Base-by-base conservation (phyloP, 2,888 invertebrate genomes). In the Nomada ferruginata region DNA sequence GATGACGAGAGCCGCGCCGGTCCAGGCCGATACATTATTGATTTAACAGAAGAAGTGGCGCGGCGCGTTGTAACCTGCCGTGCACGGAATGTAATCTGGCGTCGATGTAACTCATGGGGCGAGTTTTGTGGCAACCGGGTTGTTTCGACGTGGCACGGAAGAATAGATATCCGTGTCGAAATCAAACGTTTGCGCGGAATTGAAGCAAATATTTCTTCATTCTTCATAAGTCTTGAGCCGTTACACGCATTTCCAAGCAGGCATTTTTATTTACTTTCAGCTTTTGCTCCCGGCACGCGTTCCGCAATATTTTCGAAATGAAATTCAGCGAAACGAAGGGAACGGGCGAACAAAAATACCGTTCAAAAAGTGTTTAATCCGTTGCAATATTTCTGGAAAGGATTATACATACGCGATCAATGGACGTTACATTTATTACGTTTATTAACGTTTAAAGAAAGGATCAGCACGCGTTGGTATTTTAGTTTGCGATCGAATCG, bases 41-140 rank as follows among this genome's bases (percentile, higher is more conserved):
- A 83, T 83, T 72, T 53, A 76, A 72, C 72, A n/a, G 70, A 71
- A 65, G 65, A 70, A 60, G 50, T 52, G 81, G 44, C 63, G 20
- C 53, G 44, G 11, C 59, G 36, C 60, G 69, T 50, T 72, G 75
- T 72, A 76, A 64, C 52, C 47, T 23, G 42, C 72, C 76, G 71
- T 15, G 63, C 63, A 53, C 55, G 75, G 20, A 70, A 69, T 57
- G 64, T 76, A 81, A 82, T 76, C 72, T 60, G 76, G 57, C 72
- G 42, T 20, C 50, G 50, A 26, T 18, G 72, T 69, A 68, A 76
- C 76, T 82, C 82, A 26, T 72, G 75, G 47, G 20, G 20, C 66
- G 36, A 44, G 23, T 20, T 64, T 82, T 82, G 3, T 47, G 15
- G 11, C 13, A 5, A 36, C 36, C 36, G 29, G 7, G 29, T 47